A percentile compares a stretch with the other conserved stretches of the same genome.
These are phyloP conservation scores for Trichonephila inaurata DNA, from an alignment of 1,140 invertebrate genomes.

Conservation along the genomic window DNA sequence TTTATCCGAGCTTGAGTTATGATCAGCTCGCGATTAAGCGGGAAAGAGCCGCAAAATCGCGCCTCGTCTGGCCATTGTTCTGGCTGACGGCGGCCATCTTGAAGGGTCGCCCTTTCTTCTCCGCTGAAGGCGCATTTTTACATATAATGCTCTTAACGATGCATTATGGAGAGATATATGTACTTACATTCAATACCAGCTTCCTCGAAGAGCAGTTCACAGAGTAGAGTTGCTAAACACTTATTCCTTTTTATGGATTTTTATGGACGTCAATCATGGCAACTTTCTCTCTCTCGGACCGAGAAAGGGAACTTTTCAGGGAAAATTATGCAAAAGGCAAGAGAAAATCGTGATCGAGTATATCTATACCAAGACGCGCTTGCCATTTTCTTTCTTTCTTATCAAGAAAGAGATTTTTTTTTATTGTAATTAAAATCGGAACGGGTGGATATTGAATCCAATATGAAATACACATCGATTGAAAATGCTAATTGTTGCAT, in stretches of 20 bases:
- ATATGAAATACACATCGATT: too few species aligned
- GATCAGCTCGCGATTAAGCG: constrained; percentile 49
- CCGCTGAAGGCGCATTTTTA: constrained; percentile 47
- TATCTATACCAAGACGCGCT: too few species aligned
- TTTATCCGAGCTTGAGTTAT: constrained; percentile 68
- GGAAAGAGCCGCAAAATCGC: constrained; percentile 46
- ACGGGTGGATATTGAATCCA: too few species aligned
- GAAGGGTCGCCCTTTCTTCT: background rate
- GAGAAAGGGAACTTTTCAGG: background rate
- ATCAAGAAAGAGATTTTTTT: too few species aligned
- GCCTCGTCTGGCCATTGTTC: constrained; percentile 38
- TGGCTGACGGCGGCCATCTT: constrained; percentile 4
- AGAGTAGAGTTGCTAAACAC: constrained; percentile 51
- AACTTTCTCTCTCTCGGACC: background rate
- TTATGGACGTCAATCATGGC: background rate
- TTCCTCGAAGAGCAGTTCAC: constrained; percentile 50
- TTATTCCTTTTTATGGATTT: constrained; percentile 7
- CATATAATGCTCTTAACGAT: constrained; percentile 67
- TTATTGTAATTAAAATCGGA: too few species aligned
- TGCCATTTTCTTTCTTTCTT: background rate
- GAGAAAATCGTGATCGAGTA: background rate
- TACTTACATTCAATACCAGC: constrained; percentile 10
- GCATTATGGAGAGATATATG: constrained; percentile 35
- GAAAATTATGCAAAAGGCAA: background rate
- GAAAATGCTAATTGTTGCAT: too few species aligned